Base-by-base conservation (phyloP, 2,888 invertebrate species). In the Chydorus sphaericus region DNA sequence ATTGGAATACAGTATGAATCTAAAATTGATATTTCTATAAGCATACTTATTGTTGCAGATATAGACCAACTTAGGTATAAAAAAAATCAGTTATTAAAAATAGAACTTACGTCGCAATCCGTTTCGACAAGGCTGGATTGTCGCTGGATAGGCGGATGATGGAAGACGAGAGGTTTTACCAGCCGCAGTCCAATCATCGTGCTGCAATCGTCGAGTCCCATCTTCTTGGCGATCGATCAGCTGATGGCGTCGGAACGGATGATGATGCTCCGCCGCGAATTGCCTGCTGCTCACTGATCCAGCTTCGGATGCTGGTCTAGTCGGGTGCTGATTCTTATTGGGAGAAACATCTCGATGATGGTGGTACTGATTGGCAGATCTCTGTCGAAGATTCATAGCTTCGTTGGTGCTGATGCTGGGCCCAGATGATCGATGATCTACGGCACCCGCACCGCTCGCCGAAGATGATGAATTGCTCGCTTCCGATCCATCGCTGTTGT, bases 401-500 rank as follows among this genome's bases (percentile, higher is more conserved):
- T n/a, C 7, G 20, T 8, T 18, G 44, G 28, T 8, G 44, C 3
- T 14, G 44, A 44, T 11, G 44, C 23, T 44, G 44, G 44, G n/a
- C 28, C 44, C 44, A 28, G 44, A 44, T 44, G 26, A 44, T 44
- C 52, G 52, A 18, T 52, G 33, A 36, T 36, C 39, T 23, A 39
- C 18, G 8, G n/a, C 39, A 7, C 18, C 20, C n/a, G 39, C 39
- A 20, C 36, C 52, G 14, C 52, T 52, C 20, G 52, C 52, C 31
- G 52, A 52, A 16, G 52, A 52, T 36, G 52, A 52, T 31, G 52
- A 52, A 52, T 52, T 52, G 26, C 52, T 52, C 36, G 52, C 52
- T 20, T 52, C 52, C 20, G 52, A 52, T 26, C 52, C 52, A 52
- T 52, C 52, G 36, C 52, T 52, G 23, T 4, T 4, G 8, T 33